phyloP scores from a whole-genome alignment of 2,797 vertebrate species.

The Aulostomus chinensis region DNA sequence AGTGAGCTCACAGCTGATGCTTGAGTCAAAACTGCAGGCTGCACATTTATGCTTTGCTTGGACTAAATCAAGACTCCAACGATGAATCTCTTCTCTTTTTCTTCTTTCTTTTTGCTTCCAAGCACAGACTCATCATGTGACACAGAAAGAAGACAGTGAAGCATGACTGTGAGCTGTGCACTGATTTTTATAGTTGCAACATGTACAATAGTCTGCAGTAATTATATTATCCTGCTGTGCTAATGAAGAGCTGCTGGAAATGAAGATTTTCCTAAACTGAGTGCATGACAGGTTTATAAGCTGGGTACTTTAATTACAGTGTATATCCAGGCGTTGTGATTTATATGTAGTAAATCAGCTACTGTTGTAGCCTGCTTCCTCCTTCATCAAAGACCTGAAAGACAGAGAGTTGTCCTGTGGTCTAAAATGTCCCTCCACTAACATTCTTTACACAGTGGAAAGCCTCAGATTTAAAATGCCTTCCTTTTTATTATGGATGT shows the following conservation, averaged over 20 bases:
- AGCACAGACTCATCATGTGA: slow-evolving; percentile 20
- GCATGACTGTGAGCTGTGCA: slow-evolving; percentile 15
- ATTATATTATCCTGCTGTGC: slow-evolving; percentile 22
- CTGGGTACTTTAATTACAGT: not conserved
- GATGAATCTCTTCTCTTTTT: slow-evolving; percentile 4
- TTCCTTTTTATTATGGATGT: no score
- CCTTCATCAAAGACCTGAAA: no score
- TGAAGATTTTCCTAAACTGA: slow-evolving; percentile 2
- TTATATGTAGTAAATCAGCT: no score
- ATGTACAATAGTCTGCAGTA: slow-evolving; percentile 16
- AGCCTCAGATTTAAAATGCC: no score
- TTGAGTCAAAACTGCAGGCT: slow-evolving; percentile 54
- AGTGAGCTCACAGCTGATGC: slow-evolving; percentile 57
- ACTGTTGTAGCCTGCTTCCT: no score
- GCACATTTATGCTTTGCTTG: slow-evolving; percentile 35
- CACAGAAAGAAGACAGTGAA: slow-evolving; percentile 13
- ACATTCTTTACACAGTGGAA: no score
- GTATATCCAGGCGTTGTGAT: not conserved
- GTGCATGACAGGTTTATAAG: not conserved
- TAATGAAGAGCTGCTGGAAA: slow-evolving; percentile 16
- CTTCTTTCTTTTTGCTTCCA: not conserved
- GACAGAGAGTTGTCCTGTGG: no score
- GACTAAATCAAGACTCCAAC: slow-evolving; percentile 28
- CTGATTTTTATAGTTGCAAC: not conserved
- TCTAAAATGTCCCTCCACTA: no score